Evolutionary conservation across 2,888 invertebrate genomes (phyloP).

Genomic region (Metacarcinus magister): DNA sequence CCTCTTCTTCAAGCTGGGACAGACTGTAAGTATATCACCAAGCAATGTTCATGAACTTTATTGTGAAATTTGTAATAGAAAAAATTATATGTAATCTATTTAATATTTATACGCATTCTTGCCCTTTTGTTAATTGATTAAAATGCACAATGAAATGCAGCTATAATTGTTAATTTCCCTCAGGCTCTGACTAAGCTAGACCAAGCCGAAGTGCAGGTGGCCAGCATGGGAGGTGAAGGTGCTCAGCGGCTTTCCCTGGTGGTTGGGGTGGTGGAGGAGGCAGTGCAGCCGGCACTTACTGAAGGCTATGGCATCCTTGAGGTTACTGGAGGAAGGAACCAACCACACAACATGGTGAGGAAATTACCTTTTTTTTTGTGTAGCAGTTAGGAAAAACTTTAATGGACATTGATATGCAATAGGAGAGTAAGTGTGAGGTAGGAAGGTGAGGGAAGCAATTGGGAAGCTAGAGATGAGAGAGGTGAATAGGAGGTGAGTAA

Average conservation of each 20-base stretch:
- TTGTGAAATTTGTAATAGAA: neutral
- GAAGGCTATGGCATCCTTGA: constrained; percentile 91
- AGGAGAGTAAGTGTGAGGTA: no score
- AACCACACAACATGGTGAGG: constrained; percentile 78
- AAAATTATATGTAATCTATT: neutral
- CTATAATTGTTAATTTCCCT: constrained; percentile 80
- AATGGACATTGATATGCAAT: no score
- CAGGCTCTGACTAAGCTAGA: constrained; percentile 90
- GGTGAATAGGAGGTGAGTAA: neutral
- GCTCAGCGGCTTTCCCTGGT: constrained; percentile 89
- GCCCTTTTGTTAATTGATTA: neutral
- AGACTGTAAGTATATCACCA: constrained; percentile 86
- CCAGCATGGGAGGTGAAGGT: constrained; percentile 90
- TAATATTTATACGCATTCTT: neutral
- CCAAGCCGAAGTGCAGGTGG: constrained; percentile 90
- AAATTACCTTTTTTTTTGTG: neutral
- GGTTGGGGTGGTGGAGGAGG: constrained; percentile 88
- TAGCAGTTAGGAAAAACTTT: neutral
- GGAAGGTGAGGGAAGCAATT: no score
- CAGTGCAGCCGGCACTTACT: constrained; percentile 88
- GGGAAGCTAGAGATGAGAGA: no score
- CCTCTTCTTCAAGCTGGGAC: constrained; percentile 89
- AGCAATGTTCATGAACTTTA: neutral
- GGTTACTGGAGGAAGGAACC: constrained; percentile 85
- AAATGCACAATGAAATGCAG: neutral